Conservation (phyloP, 2,888 invertebrate species). For the Orgyia antiqua region DNA sequence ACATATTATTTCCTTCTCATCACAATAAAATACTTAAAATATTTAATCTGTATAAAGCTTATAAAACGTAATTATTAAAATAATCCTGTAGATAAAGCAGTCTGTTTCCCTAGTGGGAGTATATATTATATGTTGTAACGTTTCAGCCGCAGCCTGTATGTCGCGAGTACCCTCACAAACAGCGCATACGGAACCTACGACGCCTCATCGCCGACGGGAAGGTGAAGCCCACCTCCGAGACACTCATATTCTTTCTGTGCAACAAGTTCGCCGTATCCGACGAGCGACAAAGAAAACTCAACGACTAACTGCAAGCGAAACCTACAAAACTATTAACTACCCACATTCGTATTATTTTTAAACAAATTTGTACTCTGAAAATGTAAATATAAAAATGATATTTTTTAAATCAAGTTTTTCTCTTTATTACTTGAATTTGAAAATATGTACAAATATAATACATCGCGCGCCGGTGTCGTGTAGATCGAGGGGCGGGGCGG, state of each 20-base stretch:
- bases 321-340: conserved; percentile 27
- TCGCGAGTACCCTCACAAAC: conserved; percentile 79
- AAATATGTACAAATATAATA: conserved; percentile 29
- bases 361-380: conserved; percentile 26
- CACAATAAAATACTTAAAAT: no score
- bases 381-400: conserved; percentile 51
- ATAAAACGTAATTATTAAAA: no score
- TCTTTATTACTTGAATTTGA: conserved; percentile 43
- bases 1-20: no score
- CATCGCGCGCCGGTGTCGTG: conserved; percentile 14
- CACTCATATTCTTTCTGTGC: conserved; percentile 71
- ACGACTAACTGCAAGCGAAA: conserved; percentile 20
- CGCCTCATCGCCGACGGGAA: conserved; percentile 65
- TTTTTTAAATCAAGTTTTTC: conserved; percentile 59
- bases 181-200: conserved; percentile 78
- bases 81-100: no score
- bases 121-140: no score
- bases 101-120: no score
- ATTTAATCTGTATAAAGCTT: no score
- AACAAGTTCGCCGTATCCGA: conserved; percentile 72
- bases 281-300: conserved; percentile 50
- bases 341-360: conserved; percentile 20
- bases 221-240: conserved; percentile 67
- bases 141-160: conserved; percentile 33
- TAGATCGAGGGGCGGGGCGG: conserved; percentile 21